Base-by-base conservation (phyloP, 2,797 vertebrate species). In the Acipenser transmontanus region DNA sequence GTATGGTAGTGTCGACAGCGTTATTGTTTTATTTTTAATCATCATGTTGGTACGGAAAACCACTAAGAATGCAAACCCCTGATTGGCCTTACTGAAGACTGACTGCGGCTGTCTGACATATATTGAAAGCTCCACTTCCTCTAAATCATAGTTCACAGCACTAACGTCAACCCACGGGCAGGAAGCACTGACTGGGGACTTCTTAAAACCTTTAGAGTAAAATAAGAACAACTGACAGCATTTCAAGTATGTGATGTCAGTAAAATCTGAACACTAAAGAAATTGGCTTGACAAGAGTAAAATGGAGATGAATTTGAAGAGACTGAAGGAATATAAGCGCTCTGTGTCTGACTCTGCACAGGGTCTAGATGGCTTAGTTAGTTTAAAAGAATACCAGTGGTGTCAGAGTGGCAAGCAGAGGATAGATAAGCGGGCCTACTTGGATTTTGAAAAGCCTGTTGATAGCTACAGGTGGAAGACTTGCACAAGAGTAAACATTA, bases 81-180 rank as follows among this genome's bases (percentile, higher is more conserved):
- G 78, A 87, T 88, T 88, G 85, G 86, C 59, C 52, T n/a, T 11
- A 6, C 8, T 62, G 7, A 3, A 52, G 8, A 50, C 57, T 17
- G 48, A 72, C 47, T 14, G 69, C 1, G 60, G 34, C 4, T 47
- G 11, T 7, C 34, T n/a, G 50, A 17, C 67, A 62, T 63, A 59
- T 62, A 3, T 73, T 8, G 71, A 73, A 68, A 66, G 59, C 72
- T 66, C 6, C 12, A 84, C 81, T 88, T 89, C 86, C 85, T 88
- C 65, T 12, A 79, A 87, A 83, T 82, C 34, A 34, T 34, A 34
- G 34, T 34, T 34, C 34, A 34, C 34, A 85, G 84, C 76, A 69
- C 34, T 2, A 52, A 61, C 61, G 14, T 49, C 67, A 69, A 56
- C 12, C 12, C 66, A 65, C 69, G 74, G 70, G 56, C 63, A 80